phyloP scores from a whole-genome alignment of 2,888 invertebrate genomes.

The Eretmocerus hayati region DNA sequence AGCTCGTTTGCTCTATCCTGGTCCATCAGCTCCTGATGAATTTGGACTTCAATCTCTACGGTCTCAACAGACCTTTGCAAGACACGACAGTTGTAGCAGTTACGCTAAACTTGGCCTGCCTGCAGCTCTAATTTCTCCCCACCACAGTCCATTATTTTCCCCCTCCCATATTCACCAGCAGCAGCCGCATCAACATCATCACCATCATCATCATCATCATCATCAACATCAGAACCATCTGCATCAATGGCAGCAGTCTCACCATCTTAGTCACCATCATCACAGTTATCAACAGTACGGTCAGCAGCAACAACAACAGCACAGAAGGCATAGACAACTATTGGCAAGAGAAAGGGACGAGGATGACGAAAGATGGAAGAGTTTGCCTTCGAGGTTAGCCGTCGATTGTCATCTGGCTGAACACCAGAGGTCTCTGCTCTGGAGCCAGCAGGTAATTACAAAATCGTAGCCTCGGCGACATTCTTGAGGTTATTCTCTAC shows the following conservation, averaged over 20 bases:
- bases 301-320: constrained; percentile 66
- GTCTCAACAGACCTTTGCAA: no score
- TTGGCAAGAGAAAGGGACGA: no score
- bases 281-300: constrained; percentile 44
- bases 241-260: constrained; percentile 50
- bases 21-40: no score
- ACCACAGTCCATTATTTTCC: no score
- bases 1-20: background rate
- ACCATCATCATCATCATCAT: background rate
- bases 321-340: constrained; percentile 35
- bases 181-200: background rate
- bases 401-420: constrained; percentile 42
- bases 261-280: constrained; percentile 28
- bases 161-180: no score
- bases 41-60: no score
- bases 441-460: constrained; percentile 44
- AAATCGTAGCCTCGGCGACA: constrained; percentile 3
- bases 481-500: no score
- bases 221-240: constrained; percentile 56
- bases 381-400: constrained; percentile 40
- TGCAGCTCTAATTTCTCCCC: no score
- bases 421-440: constrained; percentile 37
- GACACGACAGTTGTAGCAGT: background rate
- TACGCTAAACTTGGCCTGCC: no score
- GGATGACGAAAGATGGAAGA: constrained; percentile 44